Conservation (phyloP, 2,797 vertebrate genomes). For the Oophaga sylvatica region DNA sequence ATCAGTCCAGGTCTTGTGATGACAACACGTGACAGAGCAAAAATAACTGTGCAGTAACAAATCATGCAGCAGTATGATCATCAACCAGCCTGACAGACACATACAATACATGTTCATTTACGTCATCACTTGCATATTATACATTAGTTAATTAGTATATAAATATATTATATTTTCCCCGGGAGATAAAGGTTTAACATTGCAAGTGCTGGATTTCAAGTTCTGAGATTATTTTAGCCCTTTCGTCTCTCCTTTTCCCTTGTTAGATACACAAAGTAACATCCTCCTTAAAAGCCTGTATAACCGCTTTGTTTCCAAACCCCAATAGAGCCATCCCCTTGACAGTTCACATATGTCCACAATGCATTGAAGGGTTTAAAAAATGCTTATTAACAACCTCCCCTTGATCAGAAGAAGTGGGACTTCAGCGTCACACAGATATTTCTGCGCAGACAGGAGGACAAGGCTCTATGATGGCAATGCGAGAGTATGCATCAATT, state of each 20-base stretch:
- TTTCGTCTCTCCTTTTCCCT: background rate
- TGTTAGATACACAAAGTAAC: constrained; percentile 13
- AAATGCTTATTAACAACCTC: constrained; percentile 33
- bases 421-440: constrained; percentile 28
- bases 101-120: too few relatives aligned
- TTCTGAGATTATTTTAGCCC: background rate
- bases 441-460: constrained; percentile 22
- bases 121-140: too few relatives aligned
- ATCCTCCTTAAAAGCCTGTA: background rate
- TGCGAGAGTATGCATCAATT: constrained; percentile 57
- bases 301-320: background rate
- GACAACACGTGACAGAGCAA: background rate
- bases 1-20: too few relatives aligned
- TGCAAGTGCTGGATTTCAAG: background rate
- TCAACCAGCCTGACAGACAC: too few relatives aligned
- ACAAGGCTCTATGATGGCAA: constrained; percentile 37
- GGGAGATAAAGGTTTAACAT: too few relatives aligned
- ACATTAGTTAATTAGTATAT: too few relatives aligned
- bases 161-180: too few relatives aligned
- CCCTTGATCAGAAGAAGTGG: constrained; percentile 26
- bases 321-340: constrained; percentile 40
- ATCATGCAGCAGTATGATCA: too few relatives aligned
- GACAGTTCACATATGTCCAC: constrained; percentile 51
- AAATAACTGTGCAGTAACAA: background rate
- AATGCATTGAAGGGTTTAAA: constrained; percentile 45